Evolutionary conservation across 2,888 invertebrate species (phyloP), one percentile per base, ranked within the genome.

Genomic region (Cryptosula pallasiana): DNA sequence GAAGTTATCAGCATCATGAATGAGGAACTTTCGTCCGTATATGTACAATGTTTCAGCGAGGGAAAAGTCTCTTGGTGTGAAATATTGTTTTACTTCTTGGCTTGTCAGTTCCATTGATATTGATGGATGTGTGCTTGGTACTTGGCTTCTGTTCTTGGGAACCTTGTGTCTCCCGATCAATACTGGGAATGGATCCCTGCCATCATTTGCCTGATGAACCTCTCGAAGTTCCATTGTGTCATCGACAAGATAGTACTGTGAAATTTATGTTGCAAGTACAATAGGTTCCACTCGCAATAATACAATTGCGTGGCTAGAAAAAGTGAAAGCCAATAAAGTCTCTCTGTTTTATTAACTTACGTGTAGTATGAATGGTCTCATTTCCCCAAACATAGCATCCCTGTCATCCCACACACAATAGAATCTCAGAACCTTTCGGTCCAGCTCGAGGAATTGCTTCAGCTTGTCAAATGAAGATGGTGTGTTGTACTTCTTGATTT

Each of bases 141-240:
- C 72, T 27, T 54, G 25, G 36, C 74, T 72, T 1, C 74, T 81
- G 79, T 89, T 88, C 84, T 91, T 92, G 0, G 92, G 91, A 32
- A 94, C 86, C 85, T 90, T 92, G 71, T 88, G 91, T 84, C 90
- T 90, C 79, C 89, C 90, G 71, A 94, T 87, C 34, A 93, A 86
- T 75, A 91, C 84, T 0, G 91, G 90, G 81, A 90, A 90, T 0
- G 91, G 91, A 83, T 93, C 92, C 75, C 91, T 88, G 0, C 92
- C 92, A 75, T 90, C 90, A 80, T 90, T 91, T 23, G 88, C 87
- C 73, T 88, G 88, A 78, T 90, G 90, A 16, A 91, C 86, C 85
- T 92, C 92, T 80, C 90, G 89, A 0, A 94, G 87, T 72, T 91
- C 89, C 71, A 94, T 88, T 0, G 91, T 91, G 80, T 94, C 92